These are phyloP conservation scores for Hirundo rustica DNA, from an alignment of 2,797 vertebrate species.

Conservation along the genomic window DNA sequence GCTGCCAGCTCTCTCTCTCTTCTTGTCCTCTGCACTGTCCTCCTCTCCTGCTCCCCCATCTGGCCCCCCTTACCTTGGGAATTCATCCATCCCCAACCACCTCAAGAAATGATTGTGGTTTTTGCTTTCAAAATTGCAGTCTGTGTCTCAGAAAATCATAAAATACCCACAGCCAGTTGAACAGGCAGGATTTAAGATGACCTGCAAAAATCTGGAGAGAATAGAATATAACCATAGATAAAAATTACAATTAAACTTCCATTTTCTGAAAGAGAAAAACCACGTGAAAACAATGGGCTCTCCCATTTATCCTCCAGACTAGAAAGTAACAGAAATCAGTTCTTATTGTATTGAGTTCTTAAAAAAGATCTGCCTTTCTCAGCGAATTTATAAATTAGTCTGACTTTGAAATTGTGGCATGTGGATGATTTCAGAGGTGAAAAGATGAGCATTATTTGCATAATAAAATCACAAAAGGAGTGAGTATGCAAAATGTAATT, in stretches of 20 bases:
- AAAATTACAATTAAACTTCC: conserved; percentile 17
- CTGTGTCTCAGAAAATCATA: neutral
- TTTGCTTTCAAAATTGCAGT: conserved; percentile 37
- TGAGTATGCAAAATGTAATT: conserved; percentile 66
- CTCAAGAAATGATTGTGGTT: neutral
- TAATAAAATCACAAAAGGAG: conserved; percentile 69
- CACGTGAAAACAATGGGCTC: neutral
- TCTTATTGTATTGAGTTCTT: conserved; percentile 42
- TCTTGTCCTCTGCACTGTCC: neutral
- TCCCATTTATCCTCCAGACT: conserved; percentile 27
- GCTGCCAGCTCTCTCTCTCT: conserved; percentile 8
- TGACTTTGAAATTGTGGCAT: conserved; percentile 53
- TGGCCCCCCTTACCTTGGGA: neutral
- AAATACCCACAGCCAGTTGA: neutral
- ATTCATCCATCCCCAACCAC: neutral
- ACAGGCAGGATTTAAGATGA: neutral
- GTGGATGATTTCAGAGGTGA: conserved; percentile 61
- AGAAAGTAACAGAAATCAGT: conserved; percentile 27
- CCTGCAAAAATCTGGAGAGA: neutral
- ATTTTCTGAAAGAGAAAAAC: neutral
- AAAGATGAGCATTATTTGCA: conserved; percentile 66
- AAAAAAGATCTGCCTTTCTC: conserved; percentile 49
- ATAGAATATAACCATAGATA: neutral
- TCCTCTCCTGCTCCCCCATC: neutral
- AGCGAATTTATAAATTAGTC: conserved; percentile 47